Evolutionary conservation across 1,140 invertebrate genomes (phyloP).

Genomic region (Frieseomelitta varia): DNA sequence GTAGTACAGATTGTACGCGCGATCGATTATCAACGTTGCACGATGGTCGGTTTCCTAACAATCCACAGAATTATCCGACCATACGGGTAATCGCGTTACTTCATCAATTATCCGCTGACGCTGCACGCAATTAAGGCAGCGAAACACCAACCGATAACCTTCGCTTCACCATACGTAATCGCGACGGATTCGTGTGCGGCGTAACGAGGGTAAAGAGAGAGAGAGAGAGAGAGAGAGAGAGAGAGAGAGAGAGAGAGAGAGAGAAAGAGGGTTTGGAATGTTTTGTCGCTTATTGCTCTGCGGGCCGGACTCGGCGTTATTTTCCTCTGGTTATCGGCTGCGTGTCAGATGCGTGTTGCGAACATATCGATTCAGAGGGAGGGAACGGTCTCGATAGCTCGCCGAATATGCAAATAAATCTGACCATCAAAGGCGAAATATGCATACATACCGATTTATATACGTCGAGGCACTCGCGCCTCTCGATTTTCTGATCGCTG

Average conservation of each 20-base stretch:
- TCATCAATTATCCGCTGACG: constrained; percentile 63
- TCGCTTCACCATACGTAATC: constrained; percentile 48
- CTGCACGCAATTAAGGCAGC: constrained; percentile 62
- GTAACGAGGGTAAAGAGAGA: not conserved
- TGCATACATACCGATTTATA: constrained; percentile 55
- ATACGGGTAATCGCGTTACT: constrained; percentile 63
- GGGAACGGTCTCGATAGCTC: constrained; percentile 20
- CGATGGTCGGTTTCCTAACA: constrained; percentile 53
- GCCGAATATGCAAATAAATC: constrained; percentile 44
- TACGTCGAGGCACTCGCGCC: not conserved
- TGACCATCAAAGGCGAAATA: constrained; percentile 52
- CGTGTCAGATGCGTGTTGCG: constrained; percentile 39
- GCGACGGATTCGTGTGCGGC: constrained; percentile 18
- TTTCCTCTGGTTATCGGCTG: constrained; percentile 27
- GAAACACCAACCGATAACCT: constrained; percentile 52
- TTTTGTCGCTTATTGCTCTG: constrained; percentile 21
- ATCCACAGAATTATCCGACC: constrained; percentile 59
- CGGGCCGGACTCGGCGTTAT: constrained; percentile 1
- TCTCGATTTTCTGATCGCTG: constrained; percentile 30
- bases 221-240: no score
- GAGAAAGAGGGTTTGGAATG: not conserved
- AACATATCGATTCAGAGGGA: constrained; percentile 40
- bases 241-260: no score
- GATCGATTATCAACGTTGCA: constrained; percentile 50
- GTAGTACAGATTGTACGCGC: constrained; percentile 27